Base-by-base conservation (phyloP, 2,797 vertebrate genomes). In the Merluccius polli region DNA sequence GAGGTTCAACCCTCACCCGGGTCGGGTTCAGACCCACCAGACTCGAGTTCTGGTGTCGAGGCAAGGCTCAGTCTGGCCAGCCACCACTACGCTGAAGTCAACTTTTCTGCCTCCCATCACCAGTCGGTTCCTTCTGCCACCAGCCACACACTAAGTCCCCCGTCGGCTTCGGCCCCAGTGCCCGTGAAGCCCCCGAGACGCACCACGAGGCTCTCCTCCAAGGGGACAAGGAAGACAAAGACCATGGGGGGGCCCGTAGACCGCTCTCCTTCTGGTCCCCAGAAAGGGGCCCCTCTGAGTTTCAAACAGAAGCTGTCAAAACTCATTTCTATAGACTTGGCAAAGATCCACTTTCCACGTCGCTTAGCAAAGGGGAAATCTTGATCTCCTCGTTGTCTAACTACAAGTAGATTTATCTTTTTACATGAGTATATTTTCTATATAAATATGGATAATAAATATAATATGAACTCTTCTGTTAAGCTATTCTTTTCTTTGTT, bases 271-370 rank as follows among this genome's bases (percentile, higher is more conserved):
- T 16, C 4, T 12, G 16, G 73, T 41, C 32, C 70, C 77, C 78
- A 83, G 81, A 65, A 78, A 5, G 87, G 90, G 81, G 3, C 78
- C 74, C 83, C 82, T 15, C 83, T 80, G 77, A 88, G 83, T 83
- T 95, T 94, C 85, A 94, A 91, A 91, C 82, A 91, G 68, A 90
- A 85, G 72, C 91, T 94, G 73, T 92, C 92, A 82, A 83, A 88
- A 81, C 86, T 92, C 15, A 85, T 94, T 84, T 91, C 87, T 78
- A 93, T 93, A 86, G 93, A 92, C 77, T 75, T 87, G 86, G 87
- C 89, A 75, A 93, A 91, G 85, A 29, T 88, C 81, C 87, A 89
- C 74, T 83, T 82, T 6, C 30, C 84, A 48, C 74, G 76, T 63
- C 79, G 79, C 79, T 59, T 77, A 0, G 72, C 82, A 82, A 75